phyloP scores from a whole-genome alignment of 2,888 invertebrate genomes.

The Anticlea derivata region DNA sequence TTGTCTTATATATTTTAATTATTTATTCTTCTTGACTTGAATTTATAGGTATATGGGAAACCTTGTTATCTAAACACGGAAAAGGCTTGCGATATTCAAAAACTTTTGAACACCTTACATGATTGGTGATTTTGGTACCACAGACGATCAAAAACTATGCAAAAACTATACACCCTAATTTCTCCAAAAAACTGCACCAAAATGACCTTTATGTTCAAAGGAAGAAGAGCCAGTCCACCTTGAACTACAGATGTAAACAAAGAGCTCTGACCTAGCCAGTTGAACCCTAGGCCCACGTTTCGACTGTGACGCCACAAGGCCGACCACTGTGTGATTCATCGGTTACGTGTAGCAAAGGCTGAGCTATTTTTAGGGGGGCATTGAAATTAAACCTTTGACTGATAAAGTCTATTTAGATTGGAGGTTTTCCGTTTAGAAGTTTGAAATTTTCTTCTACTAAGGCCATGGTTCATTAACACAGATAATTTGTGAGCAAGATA shows the following conservation, averaged over 20 bases:
- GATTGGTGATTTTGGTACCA: too few species aligned
- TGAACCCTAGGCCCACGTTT: conserved; percentile 32
- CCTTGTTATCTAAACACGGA: too few species aligned
- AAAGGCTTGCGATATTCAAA: too few species aligned
- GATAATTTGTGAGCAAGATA: too few species aligned
- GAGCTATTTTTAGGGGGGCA: conserved; percentile 16
- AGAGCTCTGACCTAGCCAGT: conserved; percentile 31
- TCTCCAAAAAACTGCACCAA: background rate
- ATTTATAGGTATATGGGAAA: too few species aligned
- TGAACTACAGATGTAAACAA: conserved; percentile 38
- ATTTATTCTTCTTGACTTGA: too few species aligned
- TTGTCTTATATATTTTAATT: too few species aligned
- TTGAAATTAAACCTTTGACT: conserved; percentile 17
- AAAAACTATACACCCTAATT: too few species aligned
- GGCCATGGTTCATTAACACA: too few species aligned
- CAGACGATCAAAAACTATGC: too few species aligned
- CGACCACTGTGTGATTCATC: conserved; percentile 8
- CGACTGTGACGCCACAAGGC: conserved; percentile 31
- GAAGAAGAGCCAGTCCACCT: conserved; percentile 22
- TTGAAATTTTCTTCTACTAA: background rate
- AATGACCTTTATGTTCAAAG: background rate
- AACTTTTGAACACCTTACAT: too few species aligned
- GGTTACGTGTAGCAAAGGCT: conserved; percentile 9
- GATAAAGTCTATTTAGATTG: conserved; percentile 2
- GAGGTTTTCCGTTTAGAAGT: background rate